phyloP scores from a whole-genome alignment of 2,888 invertebrate species.

The Athalia circularis region DNA sequence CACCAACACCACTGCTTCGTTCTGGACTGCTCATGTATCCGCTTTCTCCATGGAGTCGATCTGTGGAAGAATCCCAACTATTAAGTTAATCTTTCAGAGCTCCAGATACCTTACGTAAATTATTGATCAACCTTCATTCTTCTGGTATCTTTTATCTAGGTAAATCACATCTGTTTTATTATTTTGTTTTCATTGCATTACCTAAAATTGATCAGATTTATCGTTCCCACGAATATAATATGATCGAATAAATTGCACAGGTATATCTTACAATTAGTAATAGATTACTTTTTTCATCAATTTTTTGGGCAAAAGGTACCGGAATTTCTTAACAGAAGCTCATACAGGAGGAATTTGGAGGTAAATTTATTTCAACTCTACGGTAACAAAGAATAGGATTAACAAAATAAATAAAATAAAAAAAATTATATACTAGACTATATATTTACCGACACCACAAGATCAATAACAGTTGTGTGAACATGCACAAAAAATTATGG shows the following conservation, averaged over 20 bases:
- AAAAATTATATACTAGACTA: slow-evolving; percentile 28
- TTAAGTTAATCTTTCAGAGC: background rate
- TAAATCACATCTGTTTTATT: too few species aligned
- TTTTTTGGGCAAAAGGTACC: slow-evolving; percentile 16
- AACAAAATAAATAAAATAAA: background rate
- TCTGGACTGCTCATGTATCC: slow-evolving; percentile 94
- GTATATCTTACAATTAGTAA: background rate
- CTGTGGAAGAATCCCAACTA: slow-evolving; percentile 55
- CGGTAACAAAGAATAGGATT: background rate
- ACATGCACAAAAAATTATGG: slow-evolving; percentile 26
- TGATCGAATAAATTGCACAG: background rate
- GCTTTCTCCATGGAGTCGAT: slow-evolving; percentile 76
- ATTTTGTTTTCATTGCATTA: too few species aligned
- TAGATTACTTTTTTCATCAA: background rate
- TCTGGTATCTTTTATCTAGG: too few species aligned
- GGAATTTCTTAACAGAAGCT: slow-evolving; percentile 16
- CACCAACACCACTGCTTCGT: slow-evolving; percentile 76
- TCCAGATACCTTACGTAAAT: background rate
- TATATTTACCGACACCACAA: slow-evolving; percentile 40
- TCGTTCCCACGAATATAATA: background rate
- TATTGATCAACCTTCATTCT: too few species aligned
- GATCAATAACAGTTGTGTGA: slow-evolving; percentile 18
- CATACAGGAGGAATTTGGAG: slow-evolving; percentile 27
- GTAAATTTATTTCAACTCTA: slow-evolving; percentile 22
- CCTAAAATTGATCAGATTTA: too few species aligned